Base-by-base conservation (phyloP, 1,140 invertebrate genomes). In the Chymomyza costata region DNA sequence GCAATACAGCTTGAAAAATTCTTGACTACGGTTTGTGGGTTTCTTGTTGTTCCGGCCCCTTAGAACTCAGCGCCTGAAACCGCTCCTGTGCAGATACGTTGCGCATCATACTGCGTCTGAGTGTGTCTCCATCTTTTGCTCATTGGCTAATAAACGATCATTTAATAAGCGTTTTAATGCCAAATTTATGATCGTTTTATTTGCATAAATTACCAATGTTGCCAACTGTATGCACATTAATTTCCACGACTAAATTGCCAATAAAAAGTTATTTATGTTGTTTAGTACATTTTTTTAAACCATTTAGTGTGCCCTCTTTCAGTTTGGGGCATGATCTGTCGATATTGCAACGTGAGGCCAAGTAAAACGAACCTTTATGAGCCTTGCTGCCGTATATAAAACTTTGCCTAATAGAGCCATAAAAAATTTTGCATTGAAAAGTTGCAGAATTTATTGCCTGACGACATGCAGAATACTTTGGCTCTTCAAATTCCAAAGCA, bases 151-250 rank as follows among this genome's bases (percentile, higher is more conserved):
- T 80, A 80, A 80, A 80, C 73, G 73, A 80, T 80, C 67, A 68
- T 80, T 80, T 82, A 82, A 82, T 82, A 82, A 82, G 65, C 73
- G 80, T 64, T 82, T 82, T 82, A 83, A 82, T 82, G 80, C 81
- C 80, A 80, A 83, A 82, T 82, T 82, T 83, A 82, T 68, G 80
- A 82, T 74, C 80, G 71, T 74, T 82, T 82, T 83, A 82, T 82
- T 82, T 82, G 80, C 80, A 83, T 82, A 83, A 82, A 82, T 82
- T 82, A 82, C 78, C 80, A 67, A 69, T 70, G 65, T 82, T 74
- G 71, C 71, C 67, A 82, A 82, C 64, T 62, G 68, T 50, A 68
- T 51, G 57, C 65, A 73, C 78, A 82, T 82, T 82, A 82, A 82
- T 82, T 78, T 78, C 31, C 34, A n/a, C 65, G 57, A 62, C 68